phyloP scores from a whole-genome alignment of 2,797 vertebrate species.

The Mergus octosetaceus region DNA sequence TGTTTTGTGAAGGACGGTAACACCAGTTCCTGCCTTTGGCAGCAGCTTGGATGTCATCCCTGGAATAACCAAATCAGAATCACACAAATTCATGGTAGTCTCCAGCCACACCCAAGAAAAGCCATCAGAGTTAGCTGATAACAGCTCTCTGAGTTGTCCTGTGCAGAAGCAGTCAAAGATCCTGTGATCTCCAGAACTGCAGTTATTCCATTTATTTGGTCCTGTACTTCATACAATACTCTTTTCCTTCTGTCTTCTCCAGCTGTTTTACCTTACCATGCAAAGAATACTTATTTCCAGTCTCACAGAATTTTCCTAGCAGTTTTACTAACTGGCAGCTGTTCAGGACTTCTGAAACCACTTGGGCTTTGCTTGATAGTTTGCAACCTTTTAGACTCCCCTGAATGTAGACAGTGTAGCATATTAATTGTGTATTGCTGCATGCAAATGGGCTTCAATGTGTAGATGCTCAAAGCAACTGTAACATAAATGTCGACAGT shows the following conservation, averaged over 20 bases:
- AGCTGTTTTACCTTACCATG: not conserved
- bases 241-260: not conserved
- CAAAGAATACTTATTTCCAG: not conserved
- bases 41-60: not conserved
- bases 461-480: not conserved
- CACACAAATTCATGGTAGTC: not conserved
- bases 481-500: not conserved
- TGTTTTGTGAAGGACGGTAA: not conserved
- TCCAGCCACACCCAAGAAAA: not conserved
- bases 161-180: not conserved
- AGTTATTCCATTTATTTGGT: not conserved
- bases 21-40: not conserved
- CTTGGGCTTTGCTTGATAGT: not conserved
- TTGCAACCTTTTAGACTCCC: not conserved
- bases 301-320: not conserved
- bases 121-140: not conserved
- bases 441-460: not conserved
- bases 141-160: not conserved
- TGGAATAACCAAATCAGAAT: not conserved
- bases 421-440: accelerated
- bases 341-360: not conserved
- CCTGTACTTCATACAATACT: not conserved
- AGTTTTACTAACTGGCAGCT: not conserved
- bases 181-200: not conserved
- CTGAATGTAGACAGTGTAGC: not conserved